Evolutionary conservation across 2,888 invertebrate genomes (phyloP), one percentile per base, ranked within the genome.

Genomic region (Cheilosia vernalis): DNA sequence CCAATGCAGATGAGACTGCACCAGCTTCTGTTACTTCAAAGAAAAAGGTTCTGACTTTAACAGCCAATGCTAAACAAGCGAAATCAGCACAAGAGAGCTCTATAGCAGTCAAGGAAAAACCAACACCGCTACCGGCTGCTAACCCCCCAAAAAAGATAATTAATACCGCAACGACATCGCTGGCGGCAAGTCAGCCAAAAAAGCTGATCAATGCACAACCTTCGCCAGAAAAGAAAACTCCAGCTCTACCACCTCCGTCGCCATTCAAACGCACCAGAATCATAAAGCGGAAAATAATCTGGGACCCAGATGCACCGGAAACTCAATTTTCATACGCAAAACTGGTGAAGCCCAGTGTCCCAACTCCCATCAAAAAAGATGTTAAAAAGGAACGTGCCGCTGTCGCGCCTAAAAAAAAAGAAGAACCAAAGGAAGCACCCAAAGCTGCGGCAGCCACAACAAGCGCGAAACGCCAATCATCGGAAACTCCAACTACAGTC

Each of bases 201-300:
- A 86, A 44, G 10, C 17, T 49, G 61, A 79, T 53, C 17, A 88
- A 77, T 58, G 61, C 72, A 21, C 19, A 37, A 17, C 63, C 63
- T 24, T 37, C 60, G 17, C 58, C 49, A 67, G 85, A 76, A 21
- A 84, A 74, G 47, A 73, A 72, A 17, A 56, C 49, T 7, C 72
- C 77, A 40, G 58, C 55, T 1, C 61, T 72, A 27, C 76, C 55
- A 2, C 78, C 87, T 17, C 87, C 86, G 7, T 78, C 79, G n/a
- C 58, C 87, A 7, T 90, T 90, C 47, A 91, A 90, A 77, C 89
- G 91, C 5, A 90, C 93, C 3, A 91, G 95, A 88, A 93, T 95
- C 21, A 95, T 96, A 33, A 96, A 95, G 89, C 94, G 94, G 87
- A 95, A 95, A 92, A 94, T 95, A 5, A 95, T 95, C 87, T 96